Evolutionary conservation across 2,888 invertebrate species (phyloP).

Genomic region (Euplexia lucipara): DNA sequence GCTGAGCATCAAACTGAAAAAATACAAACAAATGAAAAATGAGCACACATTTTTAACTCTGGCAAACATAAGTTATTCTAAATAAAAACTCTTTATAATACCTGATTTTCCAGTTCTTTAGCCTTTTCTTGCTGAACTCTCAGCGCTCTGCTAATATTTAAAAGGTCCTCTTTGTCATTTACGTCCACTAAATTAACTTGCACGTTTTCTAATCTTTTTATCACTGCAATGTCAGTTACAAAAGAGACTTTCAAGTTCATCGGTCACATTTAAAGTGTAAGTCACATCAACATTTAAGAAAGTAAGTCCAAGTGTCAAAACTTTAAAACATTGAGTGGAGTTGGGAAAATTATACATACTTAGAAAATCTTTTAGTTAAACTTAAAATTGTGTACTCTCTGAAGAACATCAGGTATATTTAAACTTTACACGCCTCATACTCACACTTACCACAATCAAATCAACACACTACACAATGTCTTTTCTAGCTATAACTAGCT

Average conservation of each 20-base stretch:
- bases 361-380: conserved; percentile 11
- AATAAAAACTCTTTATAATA: conserved; percentile 54
- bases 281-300: conserved; percentile 39
- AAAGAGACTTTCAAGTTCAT: conserved; percentile 32
- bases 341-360: conserved; percentile 60
- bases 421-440: too few relatives aligned
- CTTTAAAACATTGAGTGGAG: conserved; percentile 62
- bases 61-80: neutral
- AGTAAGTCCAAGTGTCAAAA: conserved; percentile 64
- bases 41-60: neutral
- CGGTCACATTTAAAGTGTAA: conserved; percentile 31
- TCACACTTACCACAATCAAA: too few relatives aligned
- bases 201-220: conserved; percentile 88
- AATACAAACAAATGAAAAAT: conserved; percentile 5
- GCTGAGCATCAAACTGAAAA: conserved; percentile 86
- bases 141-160: conserved; percentile 88
- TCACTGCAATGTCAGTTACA: conserved; percentile 78
- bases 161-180: conserved; percentile 92
- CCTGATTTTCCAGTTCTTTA: conserved; percentile 87
- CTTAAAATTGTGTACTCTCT: too few relatives aligned
- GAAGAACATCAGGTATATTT: too few relatives aligned
- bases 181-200: conserved; percentile 92
- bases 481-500: too few relatives aligned
- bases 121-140: conserved; percentile 89
- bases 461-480: too few relatives aligned